Evolutionary conservation across 1,140 invertebrate genomes (phyloP).

Genomic region (Atta texana): DNA sequence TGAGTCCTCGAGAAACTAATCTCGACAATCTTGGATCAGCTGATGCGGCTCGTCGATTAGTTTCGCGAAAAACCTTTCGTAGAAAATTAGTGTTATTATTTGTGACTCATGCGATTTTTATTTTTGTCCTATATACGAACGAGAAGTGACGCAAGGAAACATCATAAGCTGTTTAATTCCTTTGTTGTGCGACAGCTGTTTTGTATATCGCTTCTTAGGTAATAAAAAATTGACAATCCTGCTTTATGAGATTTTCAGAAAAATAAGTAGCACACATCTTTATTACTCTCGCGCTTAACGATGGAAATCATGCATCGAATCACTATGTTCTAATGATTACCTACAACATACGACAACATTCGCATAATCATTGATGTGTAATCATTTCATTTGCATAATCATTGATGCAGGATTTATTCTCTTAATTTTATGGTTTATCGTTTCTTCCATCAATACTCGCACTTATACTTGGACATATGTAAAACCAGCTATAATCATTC

Average conservation of each 20-base stretch:
- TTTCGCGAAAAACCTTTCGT: constrained; percentile 17
- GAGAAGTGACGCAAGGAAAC: background rate
- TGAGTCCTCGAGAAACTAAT: constrained; percentile 3
- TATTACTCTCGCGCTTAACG: background rate
- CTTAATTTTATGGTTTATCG: constrained; percentile 11
- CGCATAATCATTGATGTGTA: background rate
- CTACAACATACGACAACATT: background rate
- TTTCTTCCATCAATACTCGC: constrained; percentile 8
- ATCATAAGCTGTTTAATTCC: background rate
- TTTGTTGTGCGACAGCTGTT: constrained; percentile 13
- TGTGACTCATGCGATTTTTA: constrained; percentile 17
- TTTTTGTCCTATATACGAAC: background rate
- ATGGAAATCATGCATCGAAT: background rate
- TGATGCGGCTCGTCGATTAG: constrained; percentile 5
- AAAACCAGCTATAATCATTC: background rate
- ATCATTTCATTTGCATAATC: background rate
- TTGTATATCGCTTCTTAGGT: background rate
- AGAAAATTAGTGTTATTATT: constrained; percentile 32
- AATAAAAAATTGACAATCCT: constrained; percentile 16
- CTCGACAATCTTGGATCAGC: background rate
- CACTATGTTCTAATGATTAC: constrained; percentile 19
- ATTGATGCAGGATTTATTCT: constrained; percentile 39
- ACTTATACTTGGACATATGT: background rate
- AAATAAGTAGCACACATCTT: background rate
- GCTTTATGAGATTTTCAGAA: background rate